Evolutionary conservation across 2,888 invertebrate genomes (phyloP).

Genomic region (Sepioteuthis lessoniana): DNA sequence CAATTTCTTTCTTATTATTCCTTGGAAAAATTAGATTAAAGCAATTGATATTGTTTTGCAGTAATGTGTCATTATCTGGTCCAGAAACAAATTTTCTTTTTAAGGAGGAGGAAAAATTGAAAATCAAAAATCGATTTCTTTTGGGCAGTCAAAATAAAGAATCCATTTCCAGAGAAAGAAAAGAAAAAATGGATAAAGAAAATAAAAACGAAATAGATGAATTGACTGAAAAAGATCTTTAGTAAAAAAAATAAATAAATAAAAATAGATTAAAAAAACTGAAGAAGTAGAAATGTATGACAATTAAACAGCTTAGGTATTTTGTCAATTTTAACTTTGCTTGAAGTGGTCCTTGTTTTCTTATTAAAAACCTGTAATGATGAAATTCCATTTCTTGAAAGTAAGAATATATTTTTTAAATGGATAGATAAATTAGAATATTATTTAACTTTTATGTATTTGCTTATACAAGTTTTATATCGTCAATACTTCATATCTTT

Average conservation of each 20-base stretch:
- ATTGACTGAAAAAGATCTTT: background rate
- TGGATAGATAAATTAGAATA: background rate
- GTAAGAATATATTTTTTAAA: background rate
- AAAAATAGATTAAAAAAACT: background rate
- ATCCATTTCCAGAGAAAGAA: background rate
- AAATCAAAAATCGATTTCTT: slow-evolving; percentile 14
- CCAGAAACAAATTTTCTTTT: background rate
- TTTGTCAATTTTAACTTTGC: background rate
- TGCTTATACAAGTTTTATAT: background rate
- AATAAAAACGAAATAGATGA: background rate
- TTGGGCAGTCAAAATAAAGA: background rate
- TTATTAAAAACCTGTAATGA: background rate
- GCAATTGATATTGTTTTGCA: background rate
- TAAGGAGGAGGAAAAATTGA: slow-evolving; percentile 13
- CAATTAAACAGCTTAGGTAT: background rate
- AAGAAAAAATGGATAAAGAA: background rate
- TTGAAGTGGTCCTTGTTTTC: background rate
- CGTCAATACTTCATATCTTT: no score
- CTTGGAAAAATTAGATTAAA: background rate
- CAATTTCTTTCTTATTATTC: background rate
- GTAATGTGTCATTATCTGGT: slow-evolving; percentile 17
- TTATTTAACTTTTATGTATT: background rate
- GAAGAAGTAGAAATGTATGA: background rate
- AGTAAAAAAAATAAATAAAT: background rate
- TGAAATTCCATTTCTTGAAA: background rate